A percentile compares a stretch with the other conserved stretches of the same genome.
These are phyloP conservation scores for Rhinatrema bivittatum DNA, from an alignment of 2,797 vertebrate species.

Conservation along the genomic window DNA sequence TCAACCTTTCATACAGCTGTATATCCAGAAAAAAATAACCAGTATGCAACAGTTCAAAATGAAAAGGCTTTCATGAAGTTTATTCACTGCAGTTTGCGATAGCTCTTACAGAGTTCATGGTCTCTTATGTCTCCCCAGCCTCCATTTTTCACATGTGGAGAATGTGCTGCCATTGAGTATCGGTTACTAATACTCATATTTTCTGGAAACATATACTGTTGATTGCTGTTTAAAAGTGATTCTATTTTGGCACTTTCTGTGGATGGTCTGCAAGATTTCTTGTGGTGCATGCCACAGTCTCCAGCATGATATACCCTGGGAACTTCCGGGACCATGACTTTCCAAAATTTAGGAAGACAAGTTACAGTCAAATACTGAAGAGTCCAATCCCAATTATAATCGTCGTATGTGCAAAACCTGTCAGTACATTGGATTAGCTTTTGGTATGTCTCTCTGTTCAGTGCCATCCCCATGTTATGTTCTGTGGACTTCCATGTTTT, in stretches of 20 bases:
- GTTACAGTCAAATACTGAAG: conserved; percentile 85
- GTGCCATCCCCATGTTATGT: conserved; percentile 97
- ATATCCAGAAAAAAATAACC: conserved; percentile 25
- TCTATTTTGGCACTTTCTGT: conserved; percentile 88
- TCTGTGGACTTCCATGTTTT: conserved; percentile 96
- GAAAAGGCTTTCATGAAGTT: conserved; percentile 1
- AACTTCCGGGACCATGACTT: conserved; percentile 88
- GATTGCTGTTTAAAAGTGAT: conserved; percentile 77
- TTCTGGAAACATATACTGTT: conserved; percentile 86
- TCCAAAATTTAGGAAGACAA: conserved; percentile 92
- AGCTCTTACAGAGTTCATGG: conserved; percentile 97
- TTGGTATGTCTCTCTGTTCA: conserved; percentile 78
- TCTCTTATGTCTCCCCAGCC: conserved; percentile 98
- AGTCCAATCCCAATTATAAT: conserved; percentile 99
- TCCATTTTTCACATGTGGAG: conserved; percentile 91
- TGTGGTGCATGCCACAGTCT: conserved; percentile 97
- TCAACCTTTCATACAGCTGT: conserved; percentile 30
- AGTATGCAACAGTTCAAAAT: conserved; percentile 27
- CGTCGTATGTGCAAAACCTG: conserved; percentile 92
- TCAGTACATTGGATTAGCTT: conserved; percentile 85
- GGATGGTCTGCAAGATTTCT: conserved; percentile 80
- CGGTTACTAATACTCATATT: conserved; percentile 76
- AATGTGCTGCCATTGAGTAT: conserved; percentile 72
- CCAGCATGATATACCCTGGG: conserved; percentile 91
- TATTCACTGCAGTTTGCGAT: conserved; percentile 89